Evolutionary conservation across 37 sponge, comb jelly and placozoan genomes (phyloP).

Genomic region (Aphrocallistes beatrix): DNA sequence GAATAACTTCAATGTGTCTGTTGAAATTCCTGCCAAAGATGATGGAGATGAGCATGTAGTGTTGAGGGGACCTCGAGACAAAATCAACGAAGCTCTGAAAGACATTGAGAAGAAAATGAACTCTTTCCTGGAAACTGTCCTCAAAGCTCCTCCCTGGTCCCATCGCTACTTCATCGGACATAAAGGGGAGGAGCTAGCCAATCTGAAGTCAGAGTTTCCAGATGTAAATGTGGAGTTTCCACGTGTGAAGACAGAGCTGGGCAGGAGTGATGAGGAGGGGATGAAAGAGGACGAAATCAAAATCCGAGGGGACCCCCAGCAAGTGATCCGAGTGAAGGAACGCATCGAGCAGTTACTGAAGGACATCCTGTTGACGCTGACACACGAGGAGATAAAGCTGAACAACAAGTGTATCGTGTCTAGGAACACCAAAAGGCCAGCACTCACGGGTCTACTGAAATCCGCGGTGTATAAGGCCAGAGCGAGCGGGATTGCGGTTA

Average conservation of each 20-base stretch:
- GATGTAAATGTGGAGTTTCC: not conserved
- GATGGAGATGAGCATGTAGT: constrained; percentile 1
- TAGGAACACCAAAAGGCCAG: not conserved
- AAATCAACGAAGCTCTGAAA: not conserved
- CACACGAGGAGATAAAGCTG: not conserved
- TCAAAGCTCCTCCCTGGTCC: constrained; percentile 1
- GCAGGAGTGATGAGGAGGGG: not conserved
- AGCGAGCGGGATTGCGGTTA: not conserved
- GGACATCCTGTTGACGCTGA: not conserved
- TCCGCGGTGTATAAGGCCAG: not conserved
- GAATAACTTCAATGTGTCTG: not conserved
- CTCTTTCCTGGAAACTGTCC: not conserved
- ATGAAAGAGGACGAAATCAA: not conserved
- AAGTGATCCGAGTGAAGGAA: not conserved
- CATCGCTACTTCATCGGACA: not conserved
- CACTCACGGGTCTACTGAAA: not conserved
- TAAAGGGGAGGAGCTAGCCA: not conserved
- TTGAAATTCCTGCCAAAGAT: not conserved
- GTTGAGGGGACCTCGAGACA: not conserved
- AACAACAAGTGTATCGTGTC: not conserved
- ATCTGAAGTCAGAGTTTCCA: not conserved
- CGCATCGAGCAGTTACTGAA: not conserved
- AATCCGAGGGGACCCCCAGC: not conserved
- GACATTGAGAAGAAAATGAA: constrained; percentile 11
- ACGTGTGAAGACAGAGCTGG: not conserved